phyloP scores from a whole-genome alignment of 2,888 invertebrate species.

The Andrena bucephala region DNA sequence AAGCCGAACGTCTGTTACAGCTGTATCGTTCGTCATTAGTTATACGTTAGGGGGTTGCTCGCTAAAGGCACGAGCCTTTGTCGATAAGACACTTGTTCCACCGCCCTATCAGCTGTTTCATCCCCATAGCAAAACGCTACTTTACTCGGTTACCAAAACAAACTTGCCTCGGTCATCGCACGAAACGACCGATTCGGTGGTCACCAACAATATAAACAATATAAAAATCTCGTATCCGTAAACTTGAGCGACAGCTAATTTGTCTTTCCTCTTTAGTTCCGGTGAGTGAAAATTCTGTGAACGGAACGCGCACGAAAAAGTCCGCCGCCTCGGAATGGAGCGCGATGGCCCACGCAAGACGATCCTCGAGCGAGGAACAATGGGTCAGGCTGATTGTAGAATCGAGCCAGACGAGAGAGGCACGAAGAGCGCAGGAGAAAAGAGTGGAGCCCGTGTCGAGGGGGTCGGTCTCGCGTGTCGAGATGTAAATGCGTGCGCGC shows the following conservation, averaged over 20 bases:
- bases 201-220: too few relatives aligned
- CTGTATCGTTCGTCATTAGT: not conserved
- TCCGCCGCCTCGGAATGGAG: constrained; percentile 12
- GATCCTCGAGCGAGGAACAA: constrained; percentile 43
- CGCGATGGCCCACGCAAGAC: constrained; percentile 31
- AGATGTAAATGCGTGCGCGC: constrained; percentile 71
- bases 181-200: too few relatives aligned
- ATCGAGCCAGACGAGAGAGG: constrained; percentile 33
- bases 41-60: not conserved
- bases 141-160: not conserved
- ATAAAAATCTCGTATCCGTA: too few relatives aligned
- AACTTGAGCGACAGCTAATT: too few relatives aligned
- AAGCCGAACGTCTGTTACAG: not conserved
- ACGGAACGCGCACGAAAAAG: not conserved
- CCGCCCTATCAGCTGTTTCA: not conserved
- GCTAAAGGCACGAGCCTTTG: not conserved
- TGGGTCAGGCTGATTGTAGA: constrained; percentile 35
- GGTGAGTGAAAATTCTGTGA: not conserved
- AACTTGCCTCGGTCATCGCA: not conserved
- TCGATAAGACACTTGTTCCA: not conserved
- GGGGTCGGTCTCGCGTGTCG: constrained; percentile 67
- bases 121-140: not conserved
- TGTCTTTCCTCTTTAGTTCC: too few relatives aligned
- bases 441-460: constrained; percentile 31
- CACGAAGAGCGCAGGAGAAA: constrained; percentile 29